Evolutionary conservation across 2,888 invertebrate species (phyloP), one percentile per base, ranked within the genome.

Genomic region (Thalpophila matura): DNA sequence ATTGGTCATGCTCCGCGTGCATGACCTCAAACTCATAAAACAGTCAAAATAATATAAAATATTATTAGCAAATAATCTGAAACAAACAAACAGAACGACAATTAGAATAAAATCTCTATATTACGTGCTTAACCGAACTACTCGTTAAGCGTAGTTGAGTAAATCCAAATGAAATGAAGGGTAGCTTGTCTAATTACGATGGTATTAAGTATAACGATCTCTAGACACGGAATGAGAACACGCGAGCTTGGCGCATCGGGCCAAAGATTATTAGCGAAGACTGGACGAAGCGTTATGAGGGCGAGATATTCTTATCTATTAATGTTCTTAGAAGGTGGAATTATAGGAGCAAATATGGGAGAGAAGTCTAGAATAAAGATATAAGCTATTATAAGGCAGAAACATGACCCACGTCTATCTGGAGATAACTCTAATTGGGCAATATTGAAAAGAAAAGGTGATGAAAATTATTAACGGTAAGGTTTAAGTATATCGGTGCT

Each of bases 131-230:
- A 65, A 67, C 37, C 33, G 46, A 67, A 72, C 67, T 70, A 67
- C 59, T 72, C 79, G 76, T 78, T 72, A 63, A 66, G 56, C 51
- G 35, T 72, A 74, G 78, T 74, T 62, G 78, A 72, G 74, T 77
- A 80, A 83, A 85, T 84, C 83, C 81, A 78, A 85, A 86, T 82
- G 84, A 82, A 84, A 85, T 83, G 85, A 84, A 80, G 79, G 81
- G 83, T 77, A 79, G 78, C 82, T 75, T 81, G 81, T 81, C 84
- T 89, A 89, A 89, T 89, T 89, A 87, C 85, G 67, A 70, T 67
- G 58, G 80, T 74, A 79, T 82, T 81, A 74, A 53, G 58, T 71
- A 74, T 79, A 86, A 89, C 83, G 86, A 85, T 82, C 80, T 76
- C 77, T 74, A 66, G 67, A 65, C 89, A 89, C 89, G 89, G 83